Conservation (phyloP, 2,113 vertebrate species). For the Neomonachus schauinslandi region DNA sequence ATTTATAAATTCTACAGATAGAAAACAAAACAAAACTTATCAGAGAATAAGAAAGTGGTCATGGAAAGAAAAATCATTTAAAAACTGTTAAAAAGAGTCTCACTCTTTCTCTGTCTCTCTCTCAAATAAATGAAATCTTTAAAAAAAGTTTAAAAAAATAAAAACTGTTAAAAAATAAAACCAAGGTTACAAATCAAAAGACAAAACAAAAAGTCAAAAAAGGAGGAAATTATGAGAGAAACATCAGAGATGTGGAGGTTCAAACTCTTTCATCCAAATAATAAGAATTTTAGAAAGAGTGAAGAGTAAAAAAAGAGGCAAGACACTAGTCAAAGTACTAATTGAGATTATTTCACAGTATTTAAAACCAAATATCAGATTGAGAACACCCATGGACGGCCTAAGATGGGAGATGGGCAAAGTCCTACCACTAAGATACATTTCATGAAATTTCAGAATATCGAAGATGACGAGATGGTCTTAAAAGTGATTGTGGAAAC, state of each 20-base stretch:
- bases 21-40: background rate
- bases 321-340: background rate
- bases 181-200: background rate
- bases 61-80: background rate
- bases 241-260: background rate
- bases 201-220: background rate
- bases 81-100: background rate
- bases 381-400: background rate
- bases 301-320: background rate
- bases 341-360: background rate
- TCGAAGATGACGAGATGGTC: background rate
- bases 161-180: background rate
- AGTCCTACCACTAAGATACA: background rate
- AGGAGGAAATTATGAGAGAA: background rate
- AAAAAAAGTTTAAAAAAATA: too few species aligned
- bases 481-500: background rate
- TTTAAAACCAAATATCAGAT: background rate
- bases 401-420: background rate
- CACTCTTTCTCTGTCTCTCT: too few species aligned
- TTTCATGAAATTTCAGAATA: background rate
- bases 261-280: background rate
- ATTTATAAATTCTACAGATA: background rate
- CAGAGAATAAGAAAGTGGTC: background rate
- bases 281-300: background rate
- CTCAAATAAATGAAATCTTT: too few species aligned